Base-by-base conservation (phyloP, 2,113 vertebrate species). In the Naja naja region DNA sequence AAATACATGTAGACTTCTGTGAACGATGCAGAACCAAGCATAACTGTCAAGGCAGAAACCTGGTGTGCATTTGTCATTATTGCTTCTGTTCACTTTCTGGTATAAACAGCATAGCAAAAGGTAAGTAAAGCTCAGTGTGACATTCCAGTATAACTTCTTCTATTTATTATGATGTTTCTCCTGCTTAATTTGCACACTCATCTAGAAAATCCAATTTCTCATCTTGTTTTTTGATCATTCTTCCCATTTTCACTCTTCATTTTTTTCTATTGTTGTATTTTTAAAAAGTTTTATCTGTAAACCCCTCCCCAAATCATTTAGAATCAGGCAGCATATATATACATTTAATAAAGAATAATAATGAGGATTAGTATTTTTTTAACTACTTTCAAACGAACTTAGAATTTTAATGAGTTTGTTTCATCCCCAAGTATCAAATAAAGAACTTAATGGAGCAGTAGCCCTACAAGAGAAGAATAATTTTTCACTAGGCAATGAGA, bases 381-480 rank as follows among this genome's bases (percentile, higher is more conserved):
- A 27, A 89, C n/a, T 2, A 0, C 52, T 74, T 64, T 1, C 91
- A 25, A 20, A 87, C 16, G 54, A 10, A 45, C 12, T 52, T 7
- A 87, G 25, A 93, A 93, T 93, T 91, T 94, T 93, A 94, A 93
- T 92, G 60, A 92, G 90, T 18, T 23, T 53, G 30, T 53, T 93
- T 60, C 92, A 94, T 94, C 88, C n/a, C 0, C 0, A 49, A 85
- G 49, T 91, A 92, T 87, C 55, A 92, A 95, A 89, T 89, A 30
- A 55, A 91, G 93, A 94, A 93, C 90, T 0, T 3, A 52, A 92
- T 89, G 94, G 53, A 93, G 94, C 93, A 0, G 85, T 1, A 94
- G 1, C 14, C 8, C 90, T 90, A 90, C 94, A 89, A 95, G 56
- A 1, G 11, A 60, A 91, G 94, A 92, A 86, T 43, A 0, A 90